Base-by-base conservation (phyloP, 2,888 invertebrate species). In the Schizaphis graminum region DNA sequence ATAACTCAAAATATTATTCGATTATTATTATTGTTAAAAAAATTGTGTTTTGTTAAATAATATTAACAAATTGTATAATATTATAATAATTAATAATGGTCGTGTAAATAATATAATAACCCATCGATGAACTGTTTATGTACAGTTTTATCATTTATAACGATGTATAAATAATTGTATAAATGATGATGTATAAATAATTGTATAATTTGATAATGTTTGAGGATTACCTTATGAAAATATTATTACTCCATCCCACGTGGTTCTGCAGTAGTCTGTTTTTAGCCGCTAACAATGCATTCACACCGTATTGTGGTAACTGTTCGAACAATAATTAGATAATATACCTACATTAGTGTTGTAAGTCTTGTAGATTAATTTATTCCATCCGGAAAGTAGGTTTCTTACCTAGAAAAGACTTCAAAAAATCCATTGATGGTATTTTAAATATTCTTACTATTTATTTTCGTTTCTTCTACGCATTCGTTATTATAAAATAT, bases 321-420 rank as follows among this genome's bases (percentile, higher is more conserved):
- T n/a, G 86, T 92, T 61, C 1, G 61, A 61, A 87, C 47, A 92
- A 92, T 92, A 92, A 92, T 92, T 49, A 86, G 61, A 87, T 92
- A 61, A n/a, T n/a, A n/a, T n/a, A n/a, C n/a, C n/a, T 84, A 84
- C 84, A 91, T 91, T 56, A 26, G 0, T 16, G 47, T 85, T 47
- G 2, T 28, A 4, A 47, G n/a, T 85, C 44, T 85, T 86, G 47
- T n/a, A 35, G 26, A 86, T 47, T 47, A 47, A 86, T 86, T 47
- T 86, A 86, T 86, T 35, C 35, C 35, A 5, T 77, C 77, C 77
- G 21, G 21, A 7, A 4, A 47, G 86, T 28, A 28, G 7, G 16
- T 86, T 86, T 77, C 35, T 77, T 77, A 77, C 8, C 21, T 0
- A 21, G 77, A 77, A 35, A 77, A 21, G 16, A 77, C 35, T 35